Evolutionary conservation across 1,140 invertebrate genomes (phyloP), one percentile per base, ranked within the genome.

Genomic region (Solen grandis): DNA sequence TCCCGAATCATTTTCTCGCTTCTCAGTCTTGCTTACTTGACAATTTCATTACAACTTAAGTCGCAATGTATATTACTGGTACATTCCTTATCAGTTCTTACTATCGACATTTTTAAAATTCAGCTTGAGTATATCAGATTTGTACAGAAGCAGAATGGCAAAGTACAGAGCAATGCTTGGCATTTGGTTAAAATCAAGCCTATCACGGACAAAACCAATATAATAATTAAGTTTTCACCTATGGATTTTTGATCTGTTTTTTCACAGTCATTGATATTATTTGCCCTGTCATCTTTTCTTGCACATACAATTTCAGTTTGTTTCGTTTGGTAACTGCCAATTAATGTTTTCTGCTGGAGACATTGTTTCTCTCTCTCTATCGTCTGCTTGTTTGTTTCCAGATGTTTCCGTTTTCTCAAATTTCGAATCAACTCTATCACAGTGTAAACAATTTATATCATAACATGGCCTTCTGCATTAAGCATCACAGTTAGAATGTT

Each of bases 381-480:
- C 38, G 31, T 62, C 19, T 31, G 13, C 33, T 35, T 35, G 33
- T 10, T 33, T 19, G 22, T 16, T 16, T 62, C 52, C 5, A 31
- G 22, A 50, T 4, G 31, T 50, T 38, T 68, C 19, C 13, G 46
- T 50, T 68, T 46, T 46, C n/a, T n/a, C n/a, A n/a, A n/a, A n/a
- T n/a, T n/a, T n/a, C n/a, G n/a, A n/a, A n/a, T n/a, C n/a, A n/a
- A 68, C n/a, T 27, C 46, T 68, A 27, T 68, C 41, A 46, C 36
- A 68, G 27, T 52, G 25, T 31, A 46, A 29, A 52, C 65, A 68
- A 46, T 68, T 46, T 29, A 22, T 27, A 38, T 62, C 59, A 62
- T 62, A 33, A 33, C 65, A 68, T 27, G 14, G 46, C 14, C 65
- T 25, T 29, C 65, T 13, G n/a, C 8, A 38, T 1, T 50, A 46